Conservation (phyloP, 2,888 invertebrate species). For the Pemphredon lugubris region DNA sequence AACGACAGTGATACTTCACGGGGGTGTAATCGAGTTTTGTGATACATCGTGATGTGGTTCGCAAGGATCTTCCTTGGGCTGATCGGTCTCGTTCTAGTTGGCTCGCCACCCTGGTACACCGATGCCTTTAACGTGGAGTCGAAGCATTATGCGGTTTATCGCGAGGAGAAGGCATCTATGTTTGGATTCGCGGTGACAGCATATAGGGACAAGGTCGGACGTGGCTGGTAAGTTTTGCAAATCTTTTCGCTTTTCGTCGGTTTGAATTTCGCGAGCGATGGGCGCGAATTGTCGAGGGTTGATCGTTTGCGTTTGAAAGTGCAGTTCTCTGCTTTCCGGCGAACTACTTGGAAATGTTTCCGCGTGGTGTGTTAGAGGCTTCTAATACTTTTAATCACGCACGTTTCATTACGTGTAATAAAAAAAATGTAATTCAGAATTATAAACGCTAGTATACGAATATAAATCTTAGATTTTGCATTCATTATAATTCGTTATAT, state of each 20-base stretch:
- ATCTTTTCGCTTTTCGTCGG: not conserved
- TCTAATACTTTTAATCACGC: no score
- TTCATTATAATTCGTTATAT: no score
- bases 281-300: not conserved
- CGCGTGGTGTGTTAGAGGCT: no score
- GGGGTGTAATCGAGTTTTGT: constrained; percentile 26
- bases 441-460: no score
- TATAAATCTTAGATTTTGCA: no score
- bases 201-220: constrained; percentile 71
- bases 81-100: constrained; percentile 51
- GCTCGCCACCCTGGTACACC: constrained; percentile 51
- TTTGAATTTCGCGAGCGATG: not conserved
- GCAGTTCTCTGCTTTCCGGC: no score
- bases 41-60: constrained; percentile 56
- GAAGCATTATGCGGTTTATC: constrained; percentile 74
- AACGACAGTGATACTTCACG: constrained; percentile 34
- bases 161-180: constrained; percentile 71
- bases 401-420: no score
- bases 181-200: constrained; percentile 78
- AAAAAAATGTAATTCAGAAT: no score
- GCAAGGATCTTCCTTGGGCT: constrained; percentile 54
- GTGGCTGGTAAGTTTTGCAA: constrained; percentile 74
- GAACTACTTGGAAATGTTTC: no score
- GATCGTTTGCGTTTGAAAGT: no score
- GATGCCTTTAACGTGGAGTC: constrained; percentile 77